Conservation (phyloP, 2,888 invertebrate genomes). For the Gonocerus acuteangulatus region DNA sequence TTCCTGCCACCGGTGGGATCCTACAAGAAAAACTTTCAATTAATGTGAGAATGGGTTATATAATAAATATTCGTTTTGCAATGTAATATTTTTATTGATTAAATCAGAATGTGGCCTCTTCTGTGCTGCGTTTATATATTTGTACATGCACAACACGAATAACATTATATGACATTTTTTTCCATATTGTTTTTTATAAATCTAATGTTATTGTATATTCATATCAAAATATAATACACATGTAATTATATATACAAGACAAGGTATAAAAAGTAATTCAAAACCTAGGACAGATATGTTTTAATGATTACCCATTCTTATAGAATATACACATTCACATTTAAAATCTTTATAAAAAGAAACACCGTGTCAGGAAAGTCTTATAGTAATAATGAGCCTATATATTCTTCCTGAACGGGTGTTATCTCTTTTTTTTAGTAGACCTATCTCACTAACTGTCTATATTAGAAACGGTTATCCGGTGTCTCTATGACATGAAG, state of each 20-base stretch:
- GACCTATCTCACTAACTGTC: conserved; percentile 23
- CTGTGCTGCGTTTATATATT: background rate
- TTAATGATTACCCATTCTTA: conserved; percentile 19
- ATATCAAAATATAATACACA: conserved; percentile 36
- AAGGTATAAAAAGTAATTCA: conserved; percentile 34
- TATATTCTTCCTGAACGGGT: conserved; percentile 2
- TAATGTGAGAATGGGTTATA: no score
- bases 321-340: conserved; percentile 6
- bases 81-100: background rate
- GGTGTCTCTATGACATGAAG: conserved; percentile 17
- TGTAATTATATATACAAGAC: conserved; percentile 31
- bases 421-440: background rate
- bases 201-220: conserved; percentile 13
- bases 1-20: no score
- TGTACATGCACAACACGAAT: background rate
- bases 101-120: background rate
- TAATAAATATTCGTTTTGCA: no score
- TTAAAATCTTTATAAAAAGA: background rate
- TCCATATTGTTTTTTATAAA: conserved; percentile 6
- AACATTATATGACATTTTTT: background rate
- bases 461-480: conserved; percentile 19
- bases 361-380: background rate
- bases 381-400: background rate
- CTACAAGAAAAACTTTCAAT: no score
- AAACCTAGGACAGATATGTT: conserved; percentile 29